Evolutionary conservation across 2,113 vertebrate genomes (phyloP).

Genomic region (Neolamprologus cancellatus): DNA sequence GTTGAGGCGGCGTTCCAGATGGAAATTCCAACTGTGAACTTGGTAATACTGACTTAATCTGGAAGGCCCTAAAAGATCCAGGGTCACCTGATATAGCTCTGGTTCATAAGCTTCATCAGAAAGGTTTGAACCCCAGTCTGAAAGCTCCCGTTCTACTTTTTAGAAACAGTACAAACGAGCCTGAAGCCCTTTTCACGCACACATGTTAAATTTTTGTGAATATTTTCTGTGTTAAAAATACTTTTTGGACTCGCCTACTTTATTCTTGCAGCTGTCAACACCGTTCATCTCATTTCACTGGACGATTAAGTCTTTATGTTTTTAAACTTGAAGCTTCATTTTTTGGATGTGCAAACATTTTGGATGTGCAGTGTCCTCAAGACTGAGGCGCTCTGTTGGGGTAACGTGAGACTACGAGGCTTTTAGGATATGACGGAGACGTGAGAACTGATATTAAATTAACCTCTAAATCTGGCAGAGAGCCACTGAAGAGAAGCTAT

Average conservation of each 20-base stretch:
- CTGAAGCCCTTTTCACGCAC: background rate
- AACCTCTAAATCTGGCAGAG: background rate
- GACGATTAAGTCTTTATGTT: rapidly evolving
- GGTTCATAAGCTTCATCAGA: background rate
- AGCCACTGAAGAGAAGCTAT: background rate
- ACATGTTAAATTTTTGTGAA: background rate
- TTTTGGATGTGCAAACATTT: too few species aligned
- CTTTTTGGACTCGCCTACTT: background rate
- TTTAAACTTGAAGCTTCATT: background rate
- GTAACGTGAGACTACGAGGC: background rate
- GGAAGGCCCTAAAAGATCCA: rapidly evolving
- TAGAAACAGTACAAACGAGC: rapidly evolving
- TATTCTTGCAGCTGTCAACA: background rate
- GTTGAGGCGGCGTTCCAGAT: background rate
- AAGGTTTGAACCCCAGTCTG: background rate
- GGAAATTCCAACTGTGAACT: background rate
- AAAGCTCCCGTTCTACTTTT: background rate
- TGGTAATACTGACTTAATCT: rapidly evolving
- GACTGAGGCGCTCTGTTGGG: background rate
- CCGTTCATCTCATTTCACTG: background rate
- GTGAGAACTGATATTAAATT: background rate
- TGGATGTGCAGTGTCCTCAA: background rate
- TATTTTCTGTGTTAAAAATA: background rate
- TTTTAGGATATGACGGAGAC: background rate
- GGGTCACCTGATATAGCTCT: background rate